phyloP scores from a whole-genome alignment of 2,113 vertebrate species.

The Podilymbus podiceps region DNA sequence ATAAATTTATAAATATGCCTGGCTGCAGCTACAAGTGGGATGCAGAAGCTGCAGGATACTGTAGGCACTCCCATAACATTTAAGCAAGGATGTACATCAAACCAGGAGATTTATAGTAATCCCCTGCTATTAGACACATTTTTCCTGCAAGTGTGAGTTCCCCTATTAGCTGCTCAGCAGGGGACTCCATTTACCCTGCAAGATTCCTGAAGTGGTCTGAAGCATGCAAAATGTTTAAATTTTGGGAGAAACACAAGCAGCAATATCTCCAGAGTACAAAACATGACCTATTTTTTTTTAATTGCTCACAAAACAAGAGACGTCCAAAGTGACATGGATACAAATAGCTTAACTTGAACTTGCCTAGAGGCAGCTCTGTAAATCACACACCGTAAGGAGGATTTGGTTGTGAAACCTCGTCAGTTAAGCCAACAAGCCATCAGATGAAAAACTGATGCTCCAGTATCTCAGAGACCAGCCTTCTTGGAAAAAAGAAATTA shows the following conservation, averaged over 20 bases:
- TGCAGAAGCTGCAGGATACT: not conserved
- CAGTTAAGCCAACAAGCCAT: not conserved
- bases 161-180: constrained; percentile 6
- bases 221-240: constrained; percentile 19
- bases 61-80: not conserved
- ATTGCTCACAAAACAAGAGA: not conserved
- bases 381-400: not conserved
- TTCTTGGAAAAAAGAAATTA: not conserved
- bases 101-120: not conserved
- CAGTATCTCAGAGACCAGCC: not conserved
- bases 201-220: not conserved
- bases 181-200: not conserved
- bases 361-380: not conserved
- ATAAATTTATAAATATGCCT: not conserved
- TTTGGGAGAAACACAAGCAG: not conserved
- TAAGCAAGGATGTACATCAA: not conserved
- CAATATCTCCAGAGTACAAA: not conserved
- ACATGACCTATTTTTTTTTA: constrained; percentile 16
- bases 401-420: not conserved
- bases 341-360: not conserved
- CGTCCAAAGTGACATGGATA: not conserved
- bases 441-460: not conserved
- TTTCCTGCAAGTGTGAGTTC: not conserved
- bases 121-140: constrained; percentile 16
- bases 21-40: not conserved